Percentiles rank a stretch among this genome's conserved stretches.
Evolutionary conservation across 1,140 invertebrate genomes (phyloP).

Genomic region (Lordiphosa stackelbergi): DNA sequence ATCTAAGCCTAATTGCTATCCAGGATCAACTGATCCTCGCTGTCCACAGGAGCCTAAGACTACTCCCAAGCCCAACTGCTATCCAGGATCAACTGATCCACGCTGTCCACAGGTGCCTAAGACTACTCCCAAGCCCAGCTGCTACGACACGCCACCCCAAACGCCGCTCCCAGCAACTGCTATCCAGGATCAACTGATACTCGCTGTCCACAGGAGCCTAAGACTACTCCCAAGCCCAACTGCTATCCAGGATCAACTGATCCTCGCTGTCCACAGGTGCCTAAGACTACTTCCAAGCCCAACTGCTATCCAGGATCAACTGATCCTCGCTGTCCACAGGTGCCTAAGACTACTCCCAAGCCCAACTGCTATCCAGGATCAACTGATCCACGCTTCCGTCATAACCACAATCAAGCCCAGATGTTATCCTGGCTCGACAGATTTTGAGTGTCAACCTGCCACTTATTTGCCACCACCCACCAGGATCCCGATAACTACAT

Average conservation of each 20-base stretch:
- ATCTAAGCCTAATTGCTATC: slow-evolving; percentile 72
- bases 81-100: slow-evolving; percentile 64
- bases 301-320: slow-evolving; percentile 45
- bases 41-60: slow-evolving; percentile 59
- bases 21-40: slow-evolving; percentile 77
- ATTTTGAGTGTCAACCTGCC: slow-evolving; percentile 6
- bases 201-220: slow-evolving; percentile 8
- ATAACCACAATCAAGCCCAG: not conserved
- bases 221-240: slow-evolving; percentile 31
- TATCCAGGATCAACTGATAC: slow-evolving; percentile 32
- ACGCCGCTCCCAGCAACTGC: too few species aligned
- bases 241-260: slow-evolving; percentile 51
- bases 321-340: slow-evolving; percentile 57
- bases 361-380: slow-evolving; percentile 77
- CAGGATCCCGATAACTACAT: slow-evolving; percentile 2
- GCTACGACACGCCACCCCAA: too few species aligned
- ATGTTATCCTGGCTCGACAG: slow-evolving; percentile 26
- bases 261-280: slow-evolving; percentile 15
- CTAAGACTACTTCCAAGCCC: slow-evolving; percentile 23
- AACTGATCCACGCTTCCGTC: slow-evolving; percentile 47
- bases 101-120: slow-evolving; percentile 28
- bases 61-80: slow-evolving; percentile 51
- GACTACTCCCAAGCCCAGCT: slow-evolving; percentile 27
- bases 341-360: slow-evolving; percentile 32
- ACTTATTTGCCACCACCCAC: not conserved